These are phyloP conservation scores for Sarcophaga rosellei DNA, from an alignment of 2,888 invertebrate genomes.

Conservation along the genomic window DNA sequence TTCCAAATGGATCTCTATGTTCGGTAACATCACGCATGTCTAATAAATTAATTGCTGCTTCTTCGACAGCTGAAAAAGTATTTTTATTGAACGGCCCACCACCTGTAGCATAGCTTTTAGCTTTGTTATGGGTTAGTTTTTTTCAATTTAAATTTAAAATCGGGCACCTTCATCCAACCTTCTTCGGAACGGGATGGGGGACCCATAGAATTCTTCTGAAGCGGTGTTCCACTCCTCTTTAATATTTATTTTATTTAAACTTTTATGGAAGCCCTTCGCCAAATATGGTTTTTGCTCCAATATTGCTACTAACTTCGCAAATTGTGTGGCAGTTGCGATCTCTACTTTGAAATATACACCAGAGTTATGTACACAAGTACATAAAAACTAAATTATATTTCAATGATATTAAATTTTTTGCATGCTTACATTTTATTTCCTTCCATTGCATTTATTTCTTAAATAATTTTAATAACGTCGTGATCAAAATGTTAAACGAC, in stretches of 20 bases:
- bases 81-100: background rate
- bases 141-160: background rate
- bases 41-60: constrained; percentile 21
- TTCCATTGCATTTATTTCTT: no score
- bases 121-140: background rate
- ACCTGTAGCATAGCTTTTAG: constrained; percentile 1
- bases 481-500: background rate
- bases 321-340: no score
- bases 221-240: constrained; percentile 2
- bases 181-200: no score
- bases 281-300: no score
- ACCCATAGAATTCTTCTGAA: background rate
- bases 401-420: constrained; percentile 12
- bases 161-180: no score
- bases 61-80: background rate
- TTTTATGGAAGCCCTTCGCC: no score
- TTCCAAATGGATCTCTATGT: constrained; percentile 29
- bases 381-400: constrained; percentile 19
- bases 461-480: no score
- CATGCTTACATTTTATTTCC: constrained; percentile 23
- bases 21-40: constrained; percentile 1
- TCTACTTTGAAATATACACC: no score
- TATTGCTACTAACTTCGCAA: no score
- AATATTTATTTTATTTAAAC: no score
- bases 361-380: no score